phyloP scores from a whole-genome alignment of 2,113 vertebrate genomes.

The Ageneiosus marmoratus region DNA sequence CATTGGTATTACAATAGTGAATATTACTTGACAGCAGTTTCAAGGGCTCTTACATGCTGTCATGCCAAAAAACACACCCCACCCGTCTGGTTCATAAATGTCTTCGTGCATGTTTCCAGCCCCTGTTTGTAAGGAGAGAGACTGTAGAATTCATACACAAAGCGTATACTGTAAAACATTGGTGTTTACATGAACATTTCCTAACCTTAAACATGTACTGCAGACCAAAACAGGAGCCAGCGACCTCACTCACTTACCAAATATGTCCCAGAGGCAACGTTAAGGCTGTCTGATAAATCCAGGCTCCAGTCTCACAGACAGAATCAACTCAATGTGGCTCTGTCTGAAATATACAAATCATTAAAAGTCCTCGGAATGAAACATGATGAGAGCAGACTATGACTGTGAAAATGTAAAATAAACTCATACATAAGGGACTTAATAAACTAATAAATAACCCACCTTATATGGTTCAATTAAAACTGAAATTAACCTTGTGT shows the following conservation, averaged over 20 bases:
- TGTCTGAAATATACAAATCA: neutral
- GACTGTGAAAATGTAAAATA: neutral
- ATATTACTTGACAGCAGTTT: neutral
- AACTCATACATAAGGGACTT: neutral
- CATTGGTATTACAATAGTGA: neutral
- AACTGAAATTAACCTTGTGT: neutral
- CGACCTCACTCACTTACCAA: constrained; percentile 6
- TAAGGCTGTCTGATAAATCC: neutral
- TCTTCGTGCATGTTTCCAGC: neutral
- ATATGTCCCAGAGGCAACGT: constrained; percentile 38
- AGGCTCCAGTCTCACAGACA: neutral
- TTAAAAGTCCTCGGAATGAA: neutral
- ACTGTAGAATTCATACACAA: constrained; percentile 3
- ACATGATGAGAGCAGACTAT: neutral
- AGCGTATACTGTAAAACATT: constrained; percentile 16
- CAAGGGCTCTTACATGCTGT: neutral
- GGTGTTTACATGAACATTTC: constrained; percentile 32
- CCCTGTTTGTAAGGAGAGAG: neutral
- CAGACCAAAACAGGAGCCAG: constrained; percentile 13
- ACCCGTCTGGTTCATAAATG: neutral
- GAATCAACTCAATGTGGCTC: neutral
- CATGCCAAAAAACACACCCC: neutral
- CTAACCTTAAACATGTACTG: constrained; percentile 22
- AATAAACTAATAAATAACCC: neutral
- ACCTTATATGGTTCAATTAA: neutral